phyloP scores from a whole-genome alignment of 2,888 invertebrate species.

The Lycophotia porphyrea region DNA sequence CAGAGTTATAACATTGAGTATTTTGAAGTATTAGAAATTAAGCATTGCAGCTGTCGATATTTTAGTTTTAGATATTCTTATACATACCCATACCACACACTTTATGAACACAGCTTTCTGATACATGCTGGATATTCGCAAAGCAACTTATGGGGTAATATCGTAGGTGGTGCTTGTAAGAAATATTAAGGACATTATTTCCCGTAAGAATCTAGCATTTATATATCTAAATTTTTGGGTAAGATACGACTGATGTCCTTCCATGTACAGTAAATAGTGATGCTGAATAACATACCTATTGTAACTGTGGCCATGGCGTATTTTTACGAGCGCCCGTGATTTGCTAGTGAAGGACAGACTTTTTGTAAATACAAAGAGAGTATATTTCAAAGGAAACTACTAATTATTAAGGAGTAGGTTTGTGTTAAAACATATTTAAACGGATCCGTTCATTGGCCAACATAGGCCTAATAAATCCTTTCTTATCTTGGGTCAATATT shows the following conservation, averaged over 20 bases:
- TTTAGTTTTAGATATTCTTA: background rate
- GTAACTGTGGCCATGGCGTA: constrained; percentile 8
- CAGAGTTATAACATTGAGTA: background rate
- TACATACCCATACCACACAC: background rate
- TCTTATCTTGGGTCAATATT: background rate
- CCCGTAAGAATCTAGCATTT: background rate
- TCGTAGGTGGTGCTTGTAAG: background rate
- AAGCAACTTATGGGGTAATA: background rate
- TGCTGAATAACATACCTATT: constrained; percentile 31
- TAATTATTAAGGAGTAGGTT: background rate
- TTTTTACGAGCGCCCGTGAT: constrained; percentile 14
- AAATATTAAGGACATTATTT: background rate
- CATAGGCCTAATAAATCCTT: background rate
- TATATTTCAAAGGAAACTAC: constrained; percentile 3
- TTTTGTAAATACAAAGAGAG: constrained; percentile 14
- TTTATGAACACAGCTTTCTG: background rate
- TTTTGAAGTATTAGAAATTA: no score
- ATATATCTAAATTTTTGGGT: background rate
- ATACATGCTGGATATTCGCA: background rate
- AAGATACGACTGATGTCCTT: constrained; percentile 27
- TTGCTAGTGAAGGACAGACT: constrained; percentile 28
- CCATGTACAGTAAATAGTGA: constrained; percentile 10
- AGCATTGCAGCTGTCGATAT: background rate
- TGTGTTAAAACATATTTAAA: background rate
- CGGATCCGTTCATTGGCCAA: background rate